Percentiles rank a stretch among this genome's conserved stretches.
Conservation (phyloP, 2,888 invertebrate species). For the Lumbricus terrestris region DNA sequence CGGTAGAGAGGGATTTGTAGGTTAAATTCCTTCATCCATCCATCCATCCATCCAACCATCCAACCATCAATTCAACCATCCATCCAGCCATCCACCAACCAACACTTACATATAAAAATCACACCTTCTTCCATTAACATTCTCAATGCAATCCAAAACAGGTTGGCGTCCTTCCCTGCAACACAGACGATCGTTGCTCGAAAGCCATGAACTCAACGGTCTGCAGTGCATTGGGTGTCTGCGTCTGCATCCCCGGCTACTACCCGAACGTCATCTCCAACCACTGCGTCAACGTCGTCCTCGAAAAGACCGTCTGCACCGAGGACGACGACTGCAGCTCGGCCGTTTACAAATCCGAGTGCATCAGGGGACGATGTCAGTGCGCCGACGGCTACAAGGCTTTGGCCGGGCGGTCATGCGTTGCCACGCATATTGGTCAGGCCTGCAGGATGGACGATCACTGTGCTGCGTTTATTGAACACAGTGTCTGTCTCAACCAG, state of each 20-base stretch:
- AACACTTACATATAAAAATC: too few relatives aligned
- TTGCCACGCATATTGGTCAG: constrained; percentile 17
- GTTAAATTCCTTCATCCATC: too few relatives aligned
- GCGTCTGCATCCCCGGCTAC: constrained; percentile 10
- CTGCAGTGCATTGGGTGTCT: not conserved
- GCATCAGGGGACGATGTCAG: constrained; percentile 6
- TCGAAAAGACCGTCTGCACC: not conserved
- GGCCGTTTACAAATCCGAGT: constrained; percentile 11
- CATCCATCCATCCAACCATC: not conserved
- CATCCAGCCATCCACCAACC: not conserved
- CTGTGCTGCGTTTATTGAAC: constrained; percentile 8
- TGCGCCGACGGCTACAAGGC: constrained; percentile 11
- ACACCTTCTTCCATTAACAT: too few relatives aligned
- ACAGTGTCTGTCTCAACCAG: constrained; percentile 19
- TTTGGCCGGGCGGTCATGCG: constrained; percentile 16
- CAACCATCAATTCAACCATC: not conserved
- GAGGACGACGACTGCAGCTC: not conserved
- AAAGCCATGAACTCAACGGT: not conserved
- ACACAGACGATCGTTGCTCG: not conserved
- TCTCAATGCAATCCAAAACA: not conserved
- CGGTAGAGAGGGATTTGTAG: too few relatives aligned
- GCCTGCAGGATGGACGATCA: constrained; percentile 8
- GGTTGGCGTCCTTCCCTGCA: constrained; percentile 16
- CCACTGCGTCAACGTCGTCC: constrained; percentile 5
- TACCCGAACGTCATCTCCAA: constrained; percentile 4